These are phyloP conservation scores for Perca schrenkii DNA, from an alignment of 2,113 vertebrate species.

Conservation along the genomic window DNA sequence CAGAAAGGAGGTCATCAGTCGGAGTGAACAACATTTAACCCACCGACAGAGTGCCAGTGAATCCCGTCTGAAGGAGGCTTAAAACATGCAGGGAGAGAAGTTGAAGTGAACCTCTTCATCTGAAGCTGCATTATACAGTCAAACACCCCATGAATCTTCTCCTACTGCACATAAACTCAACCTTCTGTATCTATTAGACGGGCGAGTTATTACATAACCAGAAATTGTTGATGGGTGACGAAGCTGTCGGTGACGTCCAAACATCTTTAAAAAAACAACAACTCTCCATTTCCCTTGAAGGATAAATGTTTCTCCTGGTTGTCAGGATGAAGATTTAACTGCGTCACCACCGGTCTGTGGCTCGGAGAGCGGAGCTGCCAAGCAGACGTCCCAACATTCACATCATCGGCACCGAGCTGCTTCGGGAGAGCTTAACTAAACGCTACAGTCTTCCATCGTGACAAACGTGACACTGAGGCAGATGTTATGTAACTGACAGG, in stretches of 20 bases:
- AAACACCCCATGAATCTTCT: neutral
- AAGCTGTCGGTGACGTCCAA: conserved; percentile 32
- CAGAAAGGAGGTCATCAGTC: conserved; percentile 68
- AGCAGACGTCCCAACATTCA: conserved; percentile 25
- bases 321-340: conserved; percentile 41
- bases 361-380: conserved; percentile 24
- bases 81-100: conserved; percentile 34
- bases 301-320: conserved; percentile 43
- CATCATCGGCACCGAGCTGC: conserved; percentile 5
- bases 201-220: conserved; percentile 17
- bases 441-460: neutral
- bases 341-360: conserved; percentile 42
- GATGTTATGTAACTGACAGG: conserved; percentile 25
- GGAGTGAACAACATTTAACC: conserved; percentile 40
- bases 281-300: conserved; percentile 22
- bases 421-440: neutral
- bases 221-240: conserved; percentile 40
- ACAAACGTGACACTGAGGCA: conserved; percentile 13
- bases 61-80: conserved; percentile 49
- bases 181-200: too few species aligned
- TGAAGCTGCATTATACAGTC: too few species aligned
- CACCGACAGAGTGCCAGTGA: conserved; percentile 36
- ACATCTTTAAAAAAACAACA: neutral
- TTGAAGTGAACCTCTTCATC: neutral
- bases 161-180: conserved; percentile 4